phyloP scores from a whole-genome alignment of 2,888 invertebrate genomes.

The Pegoplata infirma region DNA sequence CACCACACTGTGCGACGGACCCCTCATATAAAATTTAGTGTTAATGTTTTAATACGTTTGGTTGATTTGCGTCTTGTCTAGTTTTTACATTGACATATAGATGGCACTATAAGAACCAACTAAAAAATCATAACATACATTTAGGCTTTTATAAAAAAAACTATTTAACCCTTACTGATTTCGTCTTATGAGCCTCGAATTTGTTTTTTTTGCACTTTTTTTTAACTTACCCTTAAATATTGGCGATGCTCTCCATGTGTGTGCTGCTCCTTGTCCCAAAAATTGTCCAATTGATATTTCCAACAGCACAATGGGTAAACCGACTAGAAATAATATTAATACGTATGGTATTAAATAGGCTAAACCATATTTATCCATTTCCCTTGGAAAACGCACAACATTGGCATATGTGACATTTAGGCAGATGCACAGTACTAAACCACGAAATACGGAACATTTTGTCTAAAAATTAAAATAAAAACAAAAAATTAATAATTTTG shows the following conservation, averaged over 20 bases:
- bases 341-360: slow-evolving; percentile 77
- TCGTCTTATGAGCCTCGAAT: not conserved
- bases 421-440: slow-evolving; percentile 77
- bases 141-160: not conserved
- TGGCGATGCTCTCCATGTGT: slow-evolving; percentile 78
- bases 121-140: slow-evolving; percentile 30
- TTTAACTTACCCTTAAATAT: slow-evolving; percentile 76
- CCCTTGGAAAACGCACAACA: slow-evolving; percentile 78
- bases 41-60: no score
- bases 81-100: not conserved
- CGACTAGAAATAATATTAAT: slow-evolving; percentile 77
- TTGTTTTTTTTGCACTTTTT: not conserved
- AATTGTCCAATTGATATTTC: slow-evolving; percentile 78
- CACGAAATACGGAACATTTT: slow-evolving; percentile 78
- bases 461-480: slow-evolving; percentile 71
- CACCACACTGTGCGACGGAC: no score
- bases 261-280: slow-evolving; percentile 78
- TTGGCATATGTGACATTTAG: slow-evolving; percentile 77
- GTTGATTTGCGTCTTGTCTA: no score
- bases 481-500: slow-evolving; percentile 4
- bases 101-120: no score
- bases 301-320: slow-evolving; percentile 77
- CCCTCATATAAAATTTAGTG: no score
- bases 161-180: no score
- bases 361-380: slow-evolving; percentile 77